These are phyloP conservation scores for Sceloporus tristichus DNA, from an alignment of 2,113 vertebrate species.

Conservation along the genomic window DNA sequence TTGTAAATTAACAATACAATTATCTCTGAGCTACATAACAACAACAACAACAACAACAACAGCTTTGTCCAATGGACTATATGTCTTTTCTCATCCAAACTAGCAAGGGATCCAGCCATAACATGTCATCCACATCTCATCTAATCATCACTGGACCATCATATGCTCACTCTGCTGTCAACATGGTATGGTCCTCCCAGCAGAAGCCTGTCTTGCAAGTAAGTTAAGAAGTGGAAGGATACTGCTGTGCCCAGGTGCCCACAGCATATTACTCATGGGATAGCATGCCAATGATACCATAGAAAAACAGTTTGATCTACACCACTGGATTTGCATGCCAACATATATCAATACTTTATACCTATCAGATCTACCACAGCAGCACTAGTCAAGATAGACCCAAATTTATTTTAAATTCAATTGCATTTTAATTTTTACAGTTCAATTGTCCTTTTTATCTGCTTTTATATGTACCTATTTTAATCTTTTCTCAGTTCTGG, in stretches of 20 bases:
- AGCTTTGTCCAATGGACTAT: background rate
- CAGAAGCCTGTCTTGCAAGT: background rate
- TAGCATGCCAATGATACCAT: background rate
- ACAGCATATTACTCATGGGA: background rate
- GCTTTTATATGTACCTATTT: no score
- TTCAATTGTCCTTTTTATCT: no score
- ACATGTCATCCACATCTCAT: conserved; percentile 11
- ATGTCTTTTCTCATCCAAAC: background rate
- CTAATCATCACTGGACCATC: background rate
- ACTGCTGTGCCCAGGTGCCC: conserved; percentile 1
- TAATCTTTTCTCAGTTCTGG: no score
- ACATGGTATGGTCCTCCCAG: background rate
- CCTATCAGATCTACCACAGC: background rate
- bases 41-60: no score
- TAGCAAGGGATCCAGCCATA: background rate
- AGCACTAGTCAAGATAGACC: background rate
- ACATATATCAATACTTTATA: background rate
- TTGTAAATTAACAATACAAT: background rate
- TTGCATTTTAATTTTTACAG: no score
- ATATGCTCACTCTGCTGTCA: background rate
- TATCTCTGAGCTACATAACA: background rate
- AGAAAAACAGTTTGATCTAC: background rate
- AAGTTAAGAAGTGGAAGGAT: conserved; percentile 6
- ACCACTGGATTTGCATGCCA: background rate
- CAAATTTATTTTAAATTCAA: no score